Evolutionary conservation across 2,797 vertebrate genomes (phyloP), one percentile per base, ranked within the genome.

Genomic region (Melanotaenia maccullochi): DNA sequence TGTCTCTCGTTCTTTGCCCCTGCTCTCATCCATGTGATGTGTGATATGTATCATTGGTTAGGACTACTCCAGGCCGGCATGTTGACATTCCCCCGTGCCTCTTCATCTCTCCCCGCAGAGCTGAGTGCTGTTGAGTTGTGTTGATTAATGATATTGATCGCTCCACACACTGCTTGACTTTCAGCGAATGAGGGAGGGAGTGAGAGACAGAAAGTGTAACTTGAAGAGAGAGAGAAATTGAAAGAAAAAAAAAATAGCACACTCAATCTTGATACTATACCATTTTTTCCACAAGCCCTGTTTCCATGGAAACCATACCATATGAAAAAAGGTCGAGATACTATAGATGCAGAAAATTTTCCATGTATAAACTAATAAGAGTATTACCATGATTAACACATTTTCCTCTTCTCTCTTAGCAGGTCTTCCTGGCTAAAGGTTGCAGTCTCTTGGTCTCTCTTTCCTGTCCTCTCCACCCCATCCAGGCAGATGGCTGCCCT

Each of bases 71-170:
- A 82, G 92, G 87, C 90, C 87, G 71, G 89, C 92, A 90, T 93
- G 90, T 91, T 92, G 91, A 92, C 90, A 89, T 89, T 92, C 91
- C 91, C 92, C 89, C 81, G 89, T 92, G 92, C 90, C 92, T 92
- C 92, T 91, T 93, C 93, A 93, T 93, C 92, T 91, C 90, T 92
- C 91, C 90, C 92, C 66, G 78, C 88, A 89, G 92, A 90, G 90
- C 89, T 88, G 87, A 90, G 91, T 90, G 90, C 90, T 92, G 93
- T 90, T 91, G 93, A 91, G 91, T 91, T 92, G 87, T 92, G 90
- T 92, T 93, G 93, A 94, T 94, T 93, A 93, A 94, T 93, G 92
- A 92, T 93, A 93, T 93, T 93, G 93, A 93, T 93, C 81, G 90
- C 89, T 90, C 85, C 69, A 61, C 87, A 90, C 90, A 91, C 88